phyloP scores from a whole-genome alignment of 2,888 invertebrate genomes.

The Aradus depressus region DNA sequence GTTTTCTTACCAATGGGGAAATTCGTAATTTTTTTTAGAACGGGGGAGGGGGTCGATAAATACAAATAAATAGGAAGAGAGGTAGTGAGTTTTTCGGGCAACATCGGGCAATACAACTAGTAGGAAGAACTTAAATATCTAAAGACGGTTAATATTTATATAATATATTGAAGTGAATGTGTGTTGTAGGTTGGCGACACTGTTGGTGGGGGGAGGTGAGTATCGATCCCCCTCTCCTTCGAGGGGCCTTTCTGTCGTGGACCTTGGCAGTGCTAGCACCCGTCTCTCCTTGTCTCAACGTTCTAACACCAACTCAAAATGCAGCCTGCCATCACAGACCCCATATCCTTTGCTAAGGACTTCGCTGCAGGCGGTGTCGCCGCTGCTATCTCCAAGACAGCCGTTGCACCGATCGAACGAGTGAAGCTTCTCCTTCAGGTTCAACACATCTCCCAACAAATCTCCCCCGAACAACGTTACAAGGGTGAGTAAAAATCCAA shows the following conservation, averaged over 20 bases:
- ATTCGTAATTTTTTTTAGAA: too few relatives aligned
- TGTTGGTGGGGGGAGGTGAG: constrained; percentile 1
- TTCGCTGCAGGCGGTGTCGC: constrained; percentile 85
- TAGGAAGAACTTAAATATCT: too few relatives aligned
- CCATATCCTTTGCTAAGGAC: constrained; percentile 76
- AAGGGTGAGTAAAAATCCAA: constrained; percentile 71
- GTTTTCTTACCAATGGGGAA: too few relatives aligned
- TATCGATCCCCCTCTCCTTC: constrained; percentile 27
- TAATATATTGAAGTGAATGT: too few relatives aligned
- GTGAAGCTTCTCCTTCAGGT: constrained; percentile 90
- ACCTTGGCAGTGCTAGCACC: constrained; percentile 22
- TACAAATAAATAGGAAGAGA: too few relatives aligned
- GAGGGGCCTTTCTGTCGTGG: constrained; percentile 22
- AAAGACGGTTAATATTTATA: too few relatives aligned
- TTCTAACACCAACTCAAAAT: constrained; percentile 27
- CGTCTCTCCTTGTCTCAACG: constrained; percentile 6
- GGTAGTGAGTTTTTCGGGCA: too few relatives aligned
- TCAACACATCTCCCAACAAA: constrained; percentile 86
- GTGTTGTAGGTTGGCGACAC: constrained; percentile 2
- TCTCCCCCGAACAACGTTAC: constrained; percentile 73
- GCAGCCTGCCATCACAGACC: constrained; percentile 51
- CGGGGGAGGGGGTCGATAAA: too few relatives aligned
- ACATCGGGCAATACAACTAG: too few relatives aligned
- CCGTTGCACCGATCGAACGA: constrained; percentile 89
- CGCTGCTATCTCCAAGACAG: constrained; percentile 87